These are phyloP conservation scores for Gryllus longicercus DNA, from an alignment of 2,888 invertebrate genomes.

Conservation along the genomic window DNA sequence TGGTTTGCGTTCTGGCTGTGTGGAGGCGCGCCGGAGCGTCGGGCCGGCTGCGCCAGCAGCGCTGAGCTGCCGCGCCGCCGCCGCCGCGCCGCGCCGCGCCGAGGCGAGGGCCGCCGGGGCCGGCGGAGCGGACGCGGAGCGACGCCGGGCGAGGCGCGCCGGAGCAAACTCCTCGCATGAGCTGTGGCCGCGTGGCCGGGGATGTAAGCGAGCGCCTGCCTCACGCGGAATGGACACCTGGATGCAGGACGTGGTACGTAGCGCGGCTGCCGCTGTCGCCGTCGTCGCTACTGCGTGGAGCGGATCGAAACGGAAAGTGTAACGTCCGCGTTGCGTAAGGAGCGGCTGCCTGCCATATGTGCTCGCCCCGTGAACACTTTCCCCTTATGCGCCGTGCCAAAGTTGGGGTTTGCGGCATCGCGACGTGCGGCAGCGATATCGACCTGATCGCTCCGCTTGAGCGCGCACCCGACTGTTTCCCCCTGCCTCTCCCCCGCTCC, in stretches of 20 bases:
- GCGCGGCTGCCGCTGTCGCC: background rate
- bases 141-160: background rate
- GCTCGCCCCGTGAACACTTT: too few relatives aligned
- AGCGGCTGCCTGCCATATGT: too few relatives aligned
- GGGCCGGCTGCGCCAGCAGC: background rate
- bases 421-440: too few relatives aligned
- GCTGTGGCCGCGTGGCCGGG: background rate
- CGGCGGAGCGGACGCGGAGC: background rate
- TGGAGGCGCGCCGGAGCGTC: slow-evolving; percentile 25
- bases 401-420: too few relatives aligned
- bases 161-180: too few relatives aligned
- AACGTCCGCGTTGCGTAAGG: too few relatives aligned
- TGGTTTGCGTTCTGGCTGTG: slow-evolving; percentile 30
- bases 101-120: background rate
- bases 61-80: background rate
- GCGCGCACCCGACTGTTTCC: too few relatives aligned
- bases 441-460: too few relatives aligned
- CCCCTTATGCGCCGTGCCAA: too few relatives aligned
- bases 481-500: too few relatives aligned
- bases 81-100: background rate
- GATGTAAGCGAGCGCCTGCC: slow-evolving; percentile 20
- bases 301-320: too few relatives aligned
- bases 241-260: slow-evolving; percentile 50
- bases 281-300: too few relatives aligned
- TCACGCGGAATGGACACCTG: slow-evolving; percentile 45